phyloP scores from a whole-genome alignment of 2,888 invertebrate genomes.

The Fragum sueziense region DNA sequence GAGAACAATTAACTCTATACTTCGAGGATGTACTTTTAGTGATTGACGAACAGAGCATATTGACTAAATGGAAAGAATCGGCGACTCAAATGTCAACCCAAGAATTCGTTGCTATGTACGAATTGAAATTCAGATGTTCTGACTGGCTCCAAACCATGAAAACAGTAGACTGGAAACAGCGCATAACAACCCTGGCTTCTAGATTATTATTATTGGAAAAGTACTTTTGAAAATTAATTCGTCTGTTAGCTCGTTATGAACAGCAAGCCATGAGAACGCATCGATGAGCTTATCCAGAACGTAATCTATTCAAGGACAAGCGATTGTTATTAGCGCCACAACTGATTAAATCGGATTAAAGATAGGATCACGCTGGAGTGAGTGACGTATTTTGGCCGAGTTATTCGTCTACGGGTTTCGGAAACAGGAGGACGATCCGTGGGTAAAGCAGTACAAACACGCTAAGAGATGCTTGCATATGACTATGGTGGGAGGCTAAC shows the following conservation, averaged over 20 bases:
- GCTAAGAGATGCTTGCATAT: background rate
- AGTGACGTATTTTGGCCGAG: conserved; percentile 22
- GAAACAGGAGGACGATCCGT: conserved; percentile 1
- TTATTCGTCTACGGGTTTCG: background rate
- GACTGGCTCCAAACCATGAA: conserved; percentile 23
- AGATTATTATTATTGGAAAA: background rate
- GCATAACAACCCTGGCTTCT: background rate
- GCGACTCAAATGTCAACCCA: background rate
- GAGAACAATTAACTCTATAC: background rate
- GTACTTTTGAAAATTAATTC: background rate
- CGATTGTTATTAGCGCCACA: conserved; percentile 1
- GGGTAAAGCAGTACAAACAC: conserved; percentile 10
- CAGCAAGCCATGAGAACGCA: background rate
- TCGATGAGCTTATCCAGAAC: background rate
- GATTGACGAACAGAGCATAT: background rate
- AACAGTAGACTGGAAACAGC: conserved; percentile 16
- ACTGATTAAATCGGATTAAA: background rate
- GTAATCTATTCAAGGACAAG: background rate
- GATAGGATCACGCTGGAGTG: background rate
- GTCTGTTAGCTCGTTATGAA: background rate
- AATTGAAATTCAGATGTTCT: conserved; percentile 21
- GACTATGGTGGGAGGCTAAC: conserved; percentile 7
- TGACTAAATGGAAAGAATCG: conserved; percentile 15
- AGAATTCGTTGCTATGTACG: conserved; percentile 16
- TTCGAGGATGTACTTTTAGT: too few relatives aligned